Conservation (phyloP, 2,797 vertebrate species). For the Neostethus bicornis region DNA sequence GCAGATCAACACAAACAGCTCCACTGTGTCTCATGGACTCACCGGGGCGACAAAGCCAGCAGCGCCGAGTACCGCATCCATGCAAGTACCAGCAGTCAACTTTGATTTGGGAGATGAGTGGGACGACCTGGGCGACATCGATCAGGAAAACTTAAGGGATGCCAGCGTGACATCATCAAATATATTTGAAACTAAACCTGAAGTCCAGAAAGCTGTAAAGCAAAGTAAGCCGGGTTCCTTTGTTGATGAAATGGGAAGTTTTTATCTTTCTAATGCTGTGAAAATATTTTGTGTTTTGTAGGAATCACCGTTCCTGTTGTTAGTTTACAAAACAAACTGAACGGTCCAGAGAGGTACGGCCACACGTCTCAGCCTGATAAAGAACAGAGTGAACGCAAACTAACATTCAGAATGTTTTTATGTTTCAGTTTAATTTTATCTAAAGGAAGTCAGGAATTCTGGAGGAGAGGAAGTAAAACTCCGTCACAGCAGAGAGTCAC, state of each 20-base stretch:
- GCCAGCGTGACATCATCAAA: constrained; percentile 65
- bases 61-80: background rate
- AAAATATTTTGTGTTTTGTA: too few relatives aligned
- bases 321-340: too few relatives aligned
- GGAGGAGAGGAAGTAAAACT: constrained; percentile 11
- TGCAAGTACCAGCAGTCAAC: constrained; percentile 70
- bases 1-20: constrained; percentile 11
- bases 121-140: constrained; percentile 90
- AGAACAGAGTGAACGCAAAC: background rate
- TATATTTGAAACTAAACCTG: constrained; percentile 21
- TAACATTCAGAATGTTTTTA: background rate
- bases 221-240: constrained; percentile 41
- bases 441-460: constrained; percentile 22
- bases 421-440: constrained; percentile 45
- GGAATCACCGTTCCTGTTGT: too few relatives aligned
- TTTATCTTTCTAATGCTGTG: too few relatives aligned
- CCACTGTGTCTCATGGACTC: background rate
- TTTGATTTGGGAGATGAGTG: constrained; percentile 85
- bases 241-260: too few relatives aligned
- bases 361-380: too few relatives aligned
- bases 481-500: constrained; percentile 50
- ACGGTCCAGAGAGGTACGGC: constrained; percentile 66
- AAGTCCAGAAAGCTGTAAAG: constrained; percentile 28
- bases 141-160: constrained; percentile 84
- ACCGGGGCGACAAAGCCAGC: constrained; percentile 3